Evolutionary conservation across 1,140 invertebrate genomes (phyloP).

Genomic region (Euura lappo): DNA sequence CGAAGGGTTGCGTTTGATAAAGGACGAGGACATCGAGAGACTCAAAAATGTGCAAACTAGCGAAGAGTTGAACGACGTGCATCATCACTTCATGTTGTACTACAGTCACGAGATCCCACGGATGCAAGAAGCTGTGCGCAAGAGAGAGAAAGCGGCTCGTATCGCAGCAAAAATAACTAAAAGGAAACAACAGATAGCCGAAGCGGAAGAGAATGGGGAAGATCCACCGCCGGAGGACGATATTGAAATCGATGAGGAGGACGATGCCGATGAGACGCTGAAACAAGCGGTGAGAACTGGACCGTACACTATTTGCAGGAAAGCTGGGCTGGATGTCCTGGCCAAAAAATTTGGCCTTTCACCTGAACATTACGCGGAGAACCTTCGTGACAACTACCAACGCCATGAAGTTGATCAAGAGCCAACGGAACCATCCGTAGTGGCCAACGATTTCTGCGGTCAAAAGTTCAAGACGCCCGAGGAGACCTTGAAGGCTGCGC

Average conservation of each 20-base stretch:
- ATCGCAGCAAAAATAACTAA: slow-evolving; percentile 56
- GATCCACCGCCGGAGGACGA: slow-evolving; percentile 58
- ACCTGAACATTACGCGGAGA: slow-evolving; percentile 96
- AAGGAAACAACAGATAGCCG: slow-evolving; percentile 54
- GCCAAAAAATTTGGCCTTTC: slow-evolving; percentile 94
- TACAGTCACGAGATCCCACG: slow-evolving; percentile 85
- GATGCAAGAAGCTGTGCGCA: slow-evolving; percentile 77
- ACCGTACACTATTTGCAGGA: slow-evolving; percentile 85
- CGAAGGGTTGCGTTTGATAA: slow-evolving; percentile 81
- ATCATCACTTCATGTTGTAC: slow-evolving; percentile 92
- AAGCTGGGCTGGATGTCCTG: slow-evolving; percentile 83
- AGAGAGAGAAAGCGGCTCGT: slow-evolving; percentile 66
- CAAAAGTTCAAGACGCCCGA: slow-evolving; percentile 67
- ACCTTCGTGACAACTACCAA: slow-evolving; percentile 95
- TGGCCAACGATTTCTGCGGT: slow-evolving; percentile 76
- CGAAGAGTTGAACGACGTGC: slow-evolving; percentile 92
- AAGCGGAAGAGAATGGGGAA: slow-evolving; percentile 70
- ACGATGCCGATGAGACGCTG: slow-evolving; percentile 67
- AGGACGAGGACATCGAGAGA: slow-evolving; percentile 87
- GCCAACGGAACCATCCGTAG: slow-evolving; percentile 76
- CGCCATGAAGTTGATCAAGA: slow-evolving; percentile 97
- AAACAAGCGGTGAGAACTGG: slow-evolving; percentile 89
- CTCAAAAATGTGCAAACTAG: slow-evolving; percentile 81
- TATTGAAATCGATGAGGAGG: slow-evolving; percentile 62
- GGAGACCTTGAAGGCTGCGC: slow-evolving; percentile 87